phyloP scores from a whole-genome alignment of 2,797 vertebrate species.

The Rhinella marina region DNA sequence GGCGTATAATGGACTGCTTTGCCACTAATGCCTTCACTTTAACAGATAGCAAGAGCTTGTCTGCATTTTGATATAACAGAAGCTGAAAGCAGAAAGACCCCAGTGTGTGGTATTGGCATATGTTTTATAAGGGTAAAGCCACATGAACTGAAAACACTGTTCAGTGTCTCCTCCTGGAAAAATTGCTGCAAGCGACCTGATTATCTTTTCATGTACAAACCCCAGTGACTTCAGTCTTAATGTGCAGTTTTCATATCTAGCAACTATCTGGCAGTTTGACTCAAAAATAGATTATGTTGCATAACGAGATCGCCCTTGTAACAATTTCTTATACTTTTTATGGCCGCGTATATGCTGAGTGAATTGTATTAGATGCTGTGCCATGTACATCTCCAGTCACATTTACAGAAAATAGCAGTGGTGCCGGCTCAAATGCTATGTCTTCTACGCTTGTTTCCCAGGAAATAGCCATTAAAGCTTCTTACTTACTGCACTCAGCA shows the following conservation, averaged over 20 bases:
- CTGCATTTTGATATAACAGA: neutral
- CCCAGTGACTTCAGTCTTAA: neutral
- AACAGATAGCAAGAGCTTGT: conserved; percentile 6
- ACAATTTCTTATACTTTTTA: neutral
- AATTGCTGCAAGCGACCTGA: neutral
- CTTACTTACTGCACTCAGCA: conserved; percentile 36
- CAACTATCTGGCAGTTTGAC: neutral
- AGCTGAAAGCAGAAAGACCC: neutral
- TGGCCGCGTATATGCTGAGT: neutral
- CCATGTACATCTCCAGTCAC: conserved; percentile 20
- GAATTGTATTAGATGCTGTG: conserved; percentile 8
- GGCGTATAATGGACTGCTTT: neutral
- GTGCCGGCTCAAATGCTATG: conserved; percentile 13
- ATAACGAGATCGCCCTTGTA: neutral
- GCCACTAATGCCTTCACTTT: neutral
- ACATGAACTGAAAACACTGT: neutral
- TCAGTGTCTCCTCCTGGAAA: neutral
- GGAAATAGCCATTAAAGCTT: conserved; percentile 25
- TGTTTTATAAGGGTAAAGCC: conserved; percentile 16
- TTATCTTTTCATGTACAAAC: neutral
- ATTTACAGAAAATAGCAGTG: conserved; percentile 28
- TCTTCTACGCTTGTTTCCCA: conserved; percentile 32
- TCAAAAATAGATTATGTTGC: neutral
- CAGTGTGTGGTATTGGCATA: neutral
- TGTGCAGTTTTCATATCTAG: neutral